These are phyloP conservation scores for Sminthurides aquaticus DNA, from an alignment of 2,888 invertebrate genomes.

Conservation along the genomic window DNA sequence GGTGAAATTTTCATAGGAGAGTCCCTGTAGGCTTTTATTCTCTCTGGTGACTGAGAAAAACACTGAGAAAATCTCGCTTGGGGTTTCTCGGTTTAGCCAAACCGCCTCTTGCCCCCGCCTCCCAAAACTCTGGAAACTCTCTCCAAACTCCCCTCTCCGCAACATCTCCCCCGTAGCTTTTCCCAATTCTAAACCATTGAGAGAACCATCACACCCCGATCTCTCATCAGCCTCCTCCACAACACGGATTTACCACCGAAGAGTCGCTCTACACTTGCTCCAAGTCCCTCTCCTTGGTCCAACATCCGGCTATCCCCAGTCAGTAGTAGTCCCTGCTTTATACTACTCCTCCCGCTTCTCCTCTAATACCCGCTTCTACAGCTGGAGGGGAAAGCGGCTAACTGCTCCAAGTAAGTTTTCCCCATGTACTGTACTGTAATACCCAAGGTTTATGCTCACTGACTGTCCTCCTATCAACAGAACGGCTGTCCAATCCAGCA, in stretches of 20 bases:
- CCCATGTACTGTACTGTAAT: too few species aligned
- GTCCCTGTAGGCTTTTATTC: conserved; percentile 44
- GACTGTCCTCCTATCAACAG: neutral
- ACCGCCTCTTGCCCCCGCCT: conserved; percentile 18
- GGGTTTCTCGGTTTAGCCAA: conserved; percentile 39
- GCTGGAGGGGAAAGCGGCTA: too few species aligned
- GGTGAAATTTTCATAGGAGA: conserved; percentile 43
- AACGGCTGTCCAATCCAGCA: neutral
- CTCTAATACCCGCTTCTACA: too few species aligned
- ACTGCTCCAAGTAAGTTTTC: too few species aligned
- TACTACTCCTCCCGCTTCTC: too few species aligned
- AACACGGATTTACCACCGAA: neutral
- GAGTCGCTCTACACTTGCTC: conserved; percentile 2
- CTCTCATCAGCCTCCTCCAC: conserved; percentile 1
- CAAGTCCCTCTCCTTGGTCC: neutral
- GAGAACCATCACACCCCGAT: conserved; percentile 1
- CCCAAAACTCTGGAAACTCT: conserved; percentile 14
- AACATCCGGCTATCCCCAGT: neutral
- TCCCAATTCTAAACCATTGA: neutral
- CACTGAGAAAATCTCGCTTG: conserved; percentile 44
- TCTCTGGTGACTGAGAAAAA: conserved; percentile 44
- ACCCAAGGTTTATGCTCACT: too few species aligned
- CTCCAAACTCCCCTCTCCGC: conserved; percentile 7
- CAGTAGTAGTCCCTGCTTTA: too few species aligned
- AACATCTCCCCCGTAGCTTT: neutral